Evolutionary conservation across 1,140 invertebrate species (phyloP), one percentile per base, ranked within the genome.

Genomic region (Drosophila triauraria): DNA sequence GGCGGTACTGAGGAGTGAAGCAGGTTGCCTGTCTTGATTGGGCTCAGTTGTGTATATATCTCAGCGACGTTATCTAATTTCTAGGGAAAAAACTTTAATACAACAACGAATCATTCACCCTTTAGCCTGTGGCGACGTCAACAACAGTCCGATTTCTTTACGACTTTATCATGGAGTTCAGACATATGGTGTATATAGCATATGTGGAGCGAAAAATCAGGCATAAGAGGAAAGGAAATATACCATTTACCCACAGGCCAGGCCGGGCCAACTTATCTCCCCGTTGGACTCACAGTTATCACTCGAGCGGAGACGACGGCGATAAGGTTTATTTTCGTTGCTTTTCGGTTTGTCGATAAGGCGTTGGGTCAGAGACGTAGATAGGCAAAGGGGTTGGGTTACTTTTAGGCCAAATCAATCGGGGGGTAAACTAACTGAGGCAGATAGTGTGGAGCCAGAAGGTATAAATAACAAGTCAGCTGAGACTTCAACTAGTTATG

Each of bases 271-370:
- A 78, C 84, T 90, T 87, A 90, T 87, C 84, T 88, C 53, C 57
- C 61, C 43, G 77, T 75, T 58, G 53, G 32, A 63, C 65, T 25
- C 50, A 35, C 72, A 80, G 77, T 78, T 87, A 90, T 90, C 85
- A 81, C 72, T 64, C 58, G 58, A 71, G 53, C 78, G 38, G 50
- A 65, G 80, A 51, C 76, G 53, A 72, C 42, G 30, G 63, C 77
- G 84, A 87, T 87, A 87, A 90, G 80, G 72, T 69, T 77, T 72
- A 72, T 72, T 77, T 77, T 61, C 62, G 54, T 65, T 81, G 38
- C 48, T 76, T 76, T 77, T 58, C 35, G 42, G 74, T 77, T 76
- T 67, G 65, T 17, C 76, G 76, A 78, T 78, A 78, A 78, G 76
- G 56, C 75, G 27, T 2, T 20, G 35, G 23, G 3, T 17, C 69